A percentile compares a stretch with the other conserved stretches of the same genome.
phyloP scores from a whole-genome alignment of 2,888 invertebrate species.

The Rhagonycha fulva region DNA sequence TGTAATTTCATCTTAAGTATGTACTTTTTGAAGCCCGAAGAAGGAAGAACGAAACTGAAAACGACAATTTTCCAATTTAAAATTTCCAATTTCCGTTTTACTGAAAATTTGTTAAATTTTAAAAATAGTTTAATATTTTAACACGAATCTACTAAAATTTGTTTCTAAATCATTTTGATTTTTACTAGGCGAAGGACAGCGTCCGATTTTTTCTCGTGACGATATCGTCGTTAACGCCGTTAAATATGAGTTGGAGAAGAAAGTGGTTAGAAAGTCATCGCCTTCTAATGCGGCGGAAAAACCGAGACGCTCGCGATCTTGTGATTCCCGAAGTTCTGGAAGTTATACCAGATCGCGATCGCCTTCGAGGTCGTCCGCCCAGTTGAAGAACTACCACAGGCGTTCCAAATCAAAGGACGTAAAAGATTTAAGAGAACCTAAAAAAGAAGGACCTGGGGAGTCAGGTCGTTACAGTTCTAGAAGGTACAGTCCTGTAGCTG shows the following conservation, averaged over 20 bases:
- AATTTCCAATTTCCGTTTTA: neutral
- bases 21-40: neutral
- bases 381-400: neutral
- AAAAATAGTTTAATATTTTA: neutral
- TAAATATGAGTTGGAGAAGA: slow-evolving; percentile 20
- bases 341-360: slow-evolving; percentile 10
- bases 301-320: slow-evolving; percentile 1
- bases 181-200: slow-evolving; percentile 25
- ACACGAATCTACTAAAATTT: neutral
- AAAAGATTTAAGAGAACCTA: neutral
- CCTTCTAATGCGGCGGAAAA: neutral
- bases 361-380: slow-evolving; percentile 5
- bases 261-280: slow-evolving; percentile 19
- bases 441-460: neutral
- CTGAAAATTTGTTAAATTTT: neutral
- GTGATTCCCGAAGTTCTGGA: slow-evolving; percentile 2
- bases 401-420: neutral
- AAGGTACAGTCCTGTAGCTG: slow-evolving; percentile 7
- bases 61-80: neutral
- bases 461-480: neutral
- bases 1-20: neutral
- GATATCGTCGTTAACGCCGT: slow-evolving; percentile 18
- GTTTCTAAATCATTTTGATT: neutral
- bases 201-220: slow-evolving; percentile 22
- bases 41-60: neutral